These are phyloP conservation scores for Microtus richardsoni DNA, from an alignment of 2,113 vertebrate genomes.

Conservation along the genomic window DNA sequence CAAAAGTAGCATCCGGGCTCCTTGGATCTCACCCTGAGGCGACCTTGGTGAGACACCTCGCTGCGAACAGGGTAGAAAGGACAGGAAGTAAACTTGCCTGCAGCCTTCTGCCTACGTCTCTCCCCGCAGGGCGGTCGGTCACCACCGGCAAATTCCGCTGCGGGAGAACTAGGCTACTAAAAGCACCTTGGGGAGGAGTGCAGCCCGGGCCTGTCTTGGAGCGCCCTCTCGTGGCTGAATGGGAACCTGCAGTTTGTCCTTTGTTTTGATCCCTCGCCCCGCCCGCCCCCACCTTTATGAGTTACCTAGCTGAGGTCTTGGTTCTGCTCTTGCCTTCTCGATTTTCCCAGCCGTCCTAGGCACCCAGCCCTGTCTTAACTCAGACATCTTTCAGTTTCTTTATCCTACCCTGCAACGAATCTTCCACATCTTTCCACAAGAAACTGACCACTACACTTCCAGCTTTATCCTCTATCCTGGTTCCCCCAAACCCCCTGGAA, in stretches of 20 bases:
- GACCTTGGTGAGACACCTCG: neutral
- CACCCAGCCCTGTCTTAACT: neutral
- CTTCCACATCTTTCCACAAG: neutral
- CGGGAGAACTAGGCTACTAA: neutral
- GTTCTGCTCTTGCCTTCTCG: neutral
- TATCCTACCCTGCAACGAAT: neutral
- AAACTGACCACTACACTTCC: neutral
- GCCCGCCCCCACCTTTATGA: neutral
- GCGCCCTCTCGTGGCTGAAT: slow-evolving; percentile 60
- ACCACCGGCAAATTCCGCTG: neutral
- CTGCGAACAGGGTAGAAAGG: neutral
- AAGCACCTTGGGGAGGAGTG: neutral
- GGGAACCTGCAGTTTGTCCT: neutral
- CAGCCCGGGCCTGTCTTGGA: slow-evolving; percentile 60
- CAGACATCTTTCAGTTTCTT: neutral
- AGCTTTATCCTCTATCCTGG: neutral
- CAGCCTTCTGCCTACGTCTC: neutral
- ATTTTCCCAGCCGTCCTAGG: neutral
- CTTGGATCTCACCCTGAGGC: neutral
- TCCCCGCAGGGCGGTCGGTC: too few species aligned
- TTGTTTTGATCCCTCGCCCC: neutral
- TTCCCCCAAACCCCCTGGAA: neutral
- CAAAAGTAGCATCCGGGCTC: neutral
- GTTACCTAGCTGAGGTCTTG: neutral
- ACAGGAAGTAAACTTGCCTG: neutral